Conservation (phyloP, 1,140 invertebrate genomes). For the Cryptotermes secundus region DNA sequence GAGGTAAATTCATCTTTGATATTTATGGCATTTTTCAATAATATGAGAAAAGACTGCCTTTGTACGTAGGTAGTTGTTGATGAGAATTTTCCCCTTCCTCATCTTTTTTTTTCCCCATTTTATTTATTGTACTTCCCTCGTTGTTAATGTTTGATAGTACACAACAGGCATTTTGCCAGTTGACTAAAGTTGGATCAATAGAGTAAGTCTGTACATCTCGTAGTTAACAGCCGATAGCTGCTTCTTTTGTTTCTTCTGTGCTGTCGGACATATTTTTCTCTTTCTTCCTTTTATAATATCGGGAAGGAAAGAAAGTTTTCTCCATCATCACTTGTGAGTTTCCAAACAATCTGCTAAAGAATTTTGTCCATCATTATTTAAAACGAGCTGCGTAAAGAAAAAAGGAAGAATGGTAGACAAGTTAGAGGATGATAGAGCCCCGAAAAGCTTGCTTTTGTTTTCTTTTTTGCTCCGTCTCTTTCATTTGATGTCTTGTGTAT, state of each 20-base stretch:
- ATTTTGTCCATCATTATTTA: slow-evolving; percentile 35
- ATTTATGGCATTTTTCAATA: slow-evolving; percentile 8
- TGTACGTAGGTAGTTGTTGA: background rate
- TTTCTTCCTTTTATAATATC: slow-evolving; percentile 5
- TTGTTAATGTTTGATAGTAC: slow-evolving; percentile 2
- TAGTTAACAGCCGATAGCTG: background rate
- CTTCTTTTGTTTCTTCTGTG: background rate
- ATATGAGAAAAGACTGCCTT: background rate
- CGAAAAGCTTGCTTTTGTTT: slow-evolving; percentile 32
- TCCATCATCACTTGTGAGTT: slow-evolving; percentile 1
- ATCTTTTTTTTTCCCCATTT: background rate
- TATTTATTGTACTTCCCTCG: background rate
- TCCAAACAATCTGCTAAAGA: slow-evolving; percentile 33
- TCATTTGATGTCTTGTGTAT: slow-evolving; percentile 29
- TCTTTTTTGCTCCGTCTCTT: slow-evolving; percentile 13
- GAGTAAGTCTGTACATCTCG: background rate
- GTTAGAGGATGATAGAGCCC: slow-evolving; percentile 24
- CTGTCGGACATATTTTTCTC: slow-evolving; percentile 4
- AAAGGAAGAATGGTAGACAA: background rate
- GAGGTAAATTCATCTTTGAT: background rate
- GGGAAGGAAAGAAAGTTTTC: slow-evolving; percentile 20
- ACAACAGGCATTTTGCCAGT: slow-evolving; percentile 6
- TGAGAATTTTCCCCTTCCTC: background rate
- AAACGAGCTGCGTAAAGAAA: slow-evolving; percentile 31
- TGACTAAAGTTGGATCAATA: background rate